These are phyloP conservation scores for Tenualosa thibaudeaui DNA, from an alignment of 2,797 vertebrate genomes.

Conservation along the genomic window DNA sequence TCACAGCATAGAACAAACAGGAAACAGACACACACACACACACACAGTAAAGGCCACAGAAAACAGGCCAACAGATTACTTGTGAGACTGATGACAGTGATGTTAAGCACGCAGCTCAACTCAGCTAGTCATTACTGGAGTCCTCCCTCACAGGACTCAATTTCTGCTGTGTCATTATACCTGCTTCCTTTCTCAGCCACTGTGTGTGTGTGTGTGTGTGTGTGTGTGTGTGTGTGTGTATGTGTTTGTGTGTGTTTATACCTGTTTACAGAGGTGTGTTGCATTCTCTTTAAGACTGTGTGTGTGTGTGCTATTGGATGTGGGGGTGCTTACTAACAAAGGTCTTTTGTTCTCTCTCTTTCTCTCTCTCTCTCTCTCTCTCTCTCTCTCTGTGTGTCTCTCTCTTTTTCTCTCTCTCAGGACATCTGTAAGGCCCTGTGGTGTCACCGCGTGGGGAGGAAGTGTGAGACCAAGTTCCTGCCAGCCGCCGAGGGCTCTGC, in stretches of 20 bases:
- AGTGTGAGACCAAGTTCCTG: slow-evolving; percentile 95
- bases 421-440: slow-evolving; percentile 93
- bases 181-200: neutral
- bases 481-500: slow-evolving; percentile 89
- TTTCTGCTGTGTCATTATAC: slow-evolving; percentile 5
- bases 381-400: no score
- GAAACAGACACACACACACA: neutral
- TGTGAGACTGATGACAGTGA: neutral
- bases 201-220: slow-evolving; percentile 34
- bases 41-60: neutral
- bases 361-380: no score
- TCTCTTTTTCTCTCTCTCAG: slow-evolving; percentile 57
- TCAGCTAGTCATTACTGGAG: slow-evolving; percentile 1
- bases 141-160: neutral
- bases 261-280: neutral
- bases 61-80: neutral
- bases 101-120: neutral
- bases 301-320: neutral
- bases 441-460: slow-evolving; percentile 88
- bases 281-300: neutral
- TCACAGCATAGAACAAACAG: neutral
- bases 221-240: slow-evolving; percentile 26
- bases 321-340: neutral
- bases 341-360: neutral
- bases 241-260: neutral